Evolutionary conservation across 2,888 invertebrate genomes (phyloP).

Genomic region (Mythimna loreyi): DNA sequence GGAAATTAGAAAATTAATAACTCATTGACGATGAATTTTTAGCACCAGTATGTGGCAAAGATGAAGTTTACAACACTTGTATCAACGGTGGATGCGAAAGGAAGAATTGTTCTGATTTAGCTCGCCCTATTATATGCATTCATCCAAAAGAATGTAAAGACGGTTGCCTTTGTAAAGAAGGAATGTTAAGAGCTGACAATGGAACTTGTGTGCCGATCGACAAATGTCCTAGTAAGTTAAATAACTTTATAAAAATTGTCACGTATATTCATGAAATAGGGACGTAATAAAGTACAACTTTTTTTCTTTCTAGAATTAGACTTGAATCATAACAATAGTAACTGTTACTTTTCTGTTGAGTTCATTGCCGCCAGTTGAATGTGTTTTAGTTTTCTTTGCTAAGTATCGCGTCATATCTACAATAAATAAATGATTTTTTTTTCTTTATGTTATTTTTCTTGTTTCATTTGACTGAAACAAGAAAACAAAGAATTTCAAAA

Average conservation of each 20-base stretch:
- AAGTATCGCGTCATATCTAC: no score
- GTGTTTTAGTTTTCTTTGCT: no score
- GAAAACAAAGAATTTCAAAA: no score
- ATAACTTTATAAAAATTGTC: background rate
- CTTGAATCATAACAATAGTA: no score
- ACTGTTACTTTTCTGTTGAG: no score
- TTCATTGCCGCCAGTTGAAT: no score
- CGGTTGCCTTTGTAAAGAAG: constrained; percentile 64
- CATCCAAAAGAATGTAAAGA: constrained; percentile 53
- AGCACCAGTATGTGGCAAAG: constrained; percentile 54
- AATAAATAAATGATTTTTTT: no score
- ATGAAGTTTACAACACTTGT: constrained; percentile 64
- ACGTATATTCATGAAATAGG: no score
- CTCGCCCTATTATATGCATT: constrained; percentile 57
- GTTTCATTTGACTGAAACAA: no score
- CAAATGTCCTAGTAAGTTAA: constrained; percentile 66
- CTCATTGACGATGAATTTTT: background rate
- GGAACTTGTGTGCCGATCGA: constrained; percentile 65
- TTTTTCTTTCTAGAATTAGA: background rate
- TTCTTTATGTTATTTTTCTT: no score
- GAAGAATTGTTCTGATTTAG: constrained; percentile 64
- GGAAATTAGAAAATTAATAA: background rate
- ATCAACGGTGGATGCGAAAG: constrained; percentile 68
- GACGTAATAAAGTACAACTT: background rate
- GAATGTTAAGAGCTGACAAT: constrained; percentile 55